Conservation (phyloP, 2,113 vertebrate genomes). For the Nothoprocta perdicaria region DNA sequence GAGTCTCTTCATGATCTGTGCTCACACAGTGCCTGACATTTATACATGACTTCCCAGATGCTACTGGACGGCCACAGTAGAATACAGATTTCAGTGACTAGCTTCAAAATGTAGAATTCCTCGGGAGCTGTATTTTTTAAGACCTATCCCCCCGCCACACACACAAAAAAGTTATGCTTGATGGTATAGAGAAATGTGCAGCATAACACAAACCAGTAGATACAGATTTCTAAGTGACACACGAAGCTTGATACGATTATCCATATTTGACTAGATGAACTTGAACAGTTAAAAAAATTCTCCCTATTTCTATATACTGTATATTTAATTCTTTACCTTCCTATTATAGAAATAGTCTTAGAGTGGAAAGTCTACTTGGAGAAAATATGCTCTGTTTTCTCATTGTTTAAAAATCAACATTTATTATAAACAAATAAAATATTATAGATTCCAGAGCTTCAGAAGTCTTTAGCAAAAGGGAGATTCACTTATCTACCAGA, state of each 20-base stretch:
- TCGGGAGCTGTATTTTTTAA: background rate
- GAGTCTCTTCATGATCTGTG: background rate
- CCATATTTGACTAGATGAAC: background rate
- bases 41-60: background rate
- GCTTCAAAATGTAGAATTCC: background rate
- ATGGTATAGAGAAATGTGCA: background rate
- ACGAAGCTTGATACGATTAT: background rate
- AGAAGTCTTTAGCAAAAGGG: background rate
- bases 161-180: background rate
- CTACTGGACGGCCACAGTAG: background rate
- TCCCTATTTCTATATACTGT: background rate
- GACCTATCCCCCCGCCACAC: background rate
- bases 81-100: background rate
- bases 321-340: background rate
- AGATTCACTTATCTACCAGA: constrained; percentile 9
- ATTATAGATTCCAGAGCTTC: background rate
- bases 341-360: background rate
- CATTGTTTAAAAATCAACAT: background rate
- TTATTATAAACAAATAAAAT: background rate
- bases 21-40: background rate
- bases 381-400: background rate
- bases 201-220: background rate
- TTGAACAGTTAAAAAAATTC: background rate
- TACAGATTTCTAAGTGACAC: background rate
- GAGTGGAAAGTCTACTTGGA: background rate